Evolutionary conservation across 2,113 vertebrate species (phyloP).

Genomic region (Brevimyrus niger): DNA sequence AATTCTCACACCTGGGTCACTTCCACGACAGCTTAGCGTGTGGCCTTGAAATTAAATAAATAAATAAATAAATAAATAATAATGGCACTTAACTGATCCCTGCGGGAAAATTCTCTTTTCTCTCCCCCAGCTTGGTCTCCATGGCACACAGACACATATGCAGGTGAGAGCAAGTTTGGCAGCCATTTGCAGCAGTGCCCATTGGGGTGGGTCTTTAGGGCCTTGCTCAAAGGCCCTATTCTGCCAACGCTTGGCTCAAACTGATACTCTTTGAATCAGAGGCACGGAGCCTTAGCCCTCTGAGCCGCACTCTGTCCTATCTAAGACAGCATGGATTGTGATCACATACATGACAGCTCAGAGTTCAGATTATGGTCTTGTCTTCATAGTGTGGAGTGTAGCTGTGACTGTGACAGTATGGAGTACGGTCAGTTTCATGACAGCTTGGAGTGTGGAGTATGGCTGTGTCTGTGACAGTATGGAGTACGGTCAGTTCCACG

Average conservation of each 20-base stretch:
- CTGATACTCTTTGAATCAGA: not conserved
- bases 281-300: not conserved
- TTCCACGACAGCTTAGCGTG: not conserved
- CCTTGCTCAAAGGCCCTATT: not conserved
- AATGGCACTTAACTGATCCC: not conserved
- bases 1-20: not conserved
- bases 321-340: not conserved
- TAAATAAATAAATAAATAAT: not conserved
- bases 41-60: not conserved
- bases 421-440: not conserved
- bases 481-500: not conserved
- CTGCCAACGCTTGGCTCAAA: not conserved
- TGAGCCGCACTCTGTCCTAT: not conserved
- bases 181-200: not conserved
- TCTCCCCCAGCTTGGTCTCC: not conserved
- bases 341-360: not conserved
- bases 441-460: not conserved
- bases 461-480: not conserved
- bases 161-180: not conserved
- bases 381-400: not conserved
- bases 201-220: not conserved
- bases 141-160: not conserved
- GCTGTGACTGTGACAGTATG: not conserved
- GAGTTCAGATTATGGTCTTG: not conserved
- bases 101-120: not conserved